phyloP scores from a whole-genome alignment of 2,888 invertebrate species.

The Sminthurides aquaticus region DNA sequence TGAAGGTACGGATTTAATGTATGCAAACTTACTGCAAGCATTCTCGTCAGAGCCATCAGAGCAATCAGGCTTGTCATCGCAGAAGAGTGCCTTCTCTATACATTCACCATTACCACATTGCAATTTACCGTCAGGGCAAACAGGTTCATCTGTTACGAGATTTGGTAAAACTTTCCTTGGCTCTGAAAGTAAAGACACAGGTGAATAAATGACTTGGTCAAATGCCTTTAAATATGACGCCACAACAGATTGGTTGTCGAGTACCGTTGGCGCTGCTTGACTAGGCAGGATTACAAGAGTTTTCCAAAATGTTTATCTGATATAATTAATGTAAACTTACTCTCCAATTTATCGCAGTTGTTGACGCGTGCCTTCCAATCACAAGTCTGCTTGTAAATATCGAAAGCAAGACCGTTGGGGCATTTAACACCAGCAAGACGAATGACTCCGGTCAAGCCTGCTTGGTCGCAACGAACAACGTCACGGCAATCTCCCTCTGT shows the following conservation, averaged over 20 bases:
- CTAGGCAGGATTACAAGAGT: no score
- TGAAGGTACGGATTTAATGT: no score
- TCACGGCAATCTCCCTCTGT: constrained; percentile 79
- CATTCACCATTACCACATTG: constrained; percentile 89
- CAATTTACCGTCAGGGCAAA: constrained; percentile 81
- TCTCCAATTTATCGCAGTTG: constrained; percentile 87
- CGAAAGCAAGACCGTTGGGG: no score
- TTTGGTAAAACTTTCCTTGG: constrained; percentile 81
- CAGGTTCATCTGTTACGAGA: constrained; percentile 85
- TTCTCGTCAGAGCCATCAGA: constrained; percentile 92
- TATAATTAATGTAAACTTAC: no score
- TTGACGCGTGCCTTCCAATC: constrained; percentile 95
- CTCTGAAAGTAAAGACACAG: constrained; percentile 58
- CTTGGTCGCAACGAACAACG: constrained; percentile 92
- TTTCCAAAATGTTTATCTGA: no score
- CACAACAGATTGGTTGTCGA: no score
- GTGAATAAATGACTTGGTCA: no score
- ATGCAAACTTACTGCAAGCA: constrained; percentile 78
- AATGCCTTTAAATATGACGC: no score
- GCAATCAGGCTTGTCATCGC: constrained; percentile 86
- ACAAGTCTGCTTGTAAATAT: constrained; percentile 89
- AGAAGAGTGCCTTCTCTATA: constrained; percentile 83
- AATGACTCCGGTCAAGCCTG: constrained; percentile 75
- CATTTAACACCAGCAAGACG: constrained; percentile 78
- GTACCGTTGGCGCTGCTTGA: no score